Base-by-base conservation (phyloP, 2,797 vertebrate species). In the Sebastes diploproa region DNA sequence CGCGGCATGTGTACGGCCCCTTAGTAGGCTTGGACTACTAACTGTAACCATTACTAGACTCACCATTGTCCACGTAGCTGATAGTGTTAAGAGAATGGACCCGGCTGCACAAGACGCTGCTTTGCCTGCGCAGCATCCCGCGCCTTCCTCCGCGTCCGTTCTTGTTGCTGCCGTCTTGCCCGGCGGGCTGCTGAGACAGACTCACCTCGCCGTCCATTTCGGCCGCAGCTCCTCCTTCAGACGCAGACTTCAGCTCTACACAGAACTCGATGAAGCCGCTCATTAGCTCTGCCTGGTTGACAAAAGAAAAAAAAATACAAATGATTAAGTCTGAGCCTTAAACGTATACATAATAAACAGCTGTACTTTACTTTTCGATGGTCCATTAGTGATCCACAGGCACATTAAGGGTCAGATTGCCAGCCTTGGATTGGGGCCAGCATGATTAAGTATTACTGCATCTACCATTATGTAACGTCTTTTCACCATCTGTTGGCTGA, bases 191-290 rank as follows among this genome's bases (percentile, higher is more conserved):
- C 3, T 91, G 88, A 20, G 90, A 80, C 0, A 34, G 12, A 4
- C 75, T 9, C 7, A 72, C 63, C 2, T 92, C 88, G 0, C 92
- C 52, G 1, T 93, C 95, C 0, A 74, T 46, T 4, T 94, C 96
- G 0, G 79, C 84, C 0, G 87, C 89, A 0, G 88, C 72, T 1
- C 84, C 76, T 0, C 91, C 96, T 0, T 92, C 89, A 1, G 94
- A 89, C 1, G 90, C 89, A 14, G 94, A 91, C 78, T 88, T 95
- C 81, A 98, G 95, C 93, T 98, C 97, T 69, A 98, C 97, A 62
- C 98, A 98, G 92, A 97, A 98, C 90, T 98, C 97, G 2, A 99
- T 98, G 81, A 99, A 96, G 59, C 97, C 94, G 6, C 96, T 98
- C 98, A 99, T 99, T 29, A 99, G 94, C 91, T 98, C 97, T 0